Evolutionary conservation across 2,888 invertebrate genomes (phyloP), one percentile per base, ranked within the genome.

Genomic region (Pseudolycoriella hygida): DNA sequence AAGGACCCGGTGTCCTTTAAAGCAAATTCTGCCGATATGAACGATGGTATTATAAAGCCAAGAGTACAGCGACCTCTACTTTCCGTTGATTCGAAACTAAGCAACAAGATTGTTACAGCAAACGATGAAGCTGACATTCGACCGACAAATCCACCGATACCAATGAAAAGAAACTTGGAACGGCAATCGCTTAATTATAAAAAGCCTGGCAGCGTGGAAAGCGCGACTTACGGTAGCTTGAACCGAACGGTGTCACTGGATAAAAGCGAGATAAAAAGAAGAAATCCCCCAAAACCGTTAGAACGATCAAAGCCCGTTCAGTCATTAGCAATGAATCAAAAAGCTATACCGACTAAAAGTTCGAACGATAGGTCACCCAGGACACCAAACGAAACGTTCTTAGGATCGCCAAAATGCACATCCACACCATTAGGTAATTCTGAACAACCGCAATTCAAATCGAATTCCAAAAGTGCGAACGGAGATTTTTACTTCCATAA

Each of bases 121-220:
- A 20, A 30, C 25, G 45, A 25, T n/a, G 17, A 25, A 18, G 46
- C 17, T 12, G n/a, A 12, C 3, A 17, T 17, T 3, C n/a, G 17
- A 39, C 6, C 11, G 4, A 17, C 39, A 11, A 20, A n/a, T 50
- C 25, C 25, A 25, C 25, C 25, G 25, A 25, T 25, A 0, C 53
- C 53, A 19, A 42, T 59, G 3, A 50, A 54, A 42, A 54, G 57
- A 6, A 54, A 52, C 11, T 45, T 48, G 14, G 61, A 60, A 15
- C 55, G 60, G 0, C 60, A 60, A 48, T 58, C 59, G 17, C 49
- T 60, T 2, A 59, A 58, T 41, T 60, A 61, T 1, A 56, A 57
- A 34, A 52, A 59, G 43, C 56, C 49, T 48, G 8, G 17, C 15
- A 18, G 14, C 5, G 17, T 2, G 40, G 41, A 34, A 37, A 25